phyloP scores from a whole-genome alignment of 2,888 invertebrate genomes.

The Lycocerus yunnanus region DNA sequence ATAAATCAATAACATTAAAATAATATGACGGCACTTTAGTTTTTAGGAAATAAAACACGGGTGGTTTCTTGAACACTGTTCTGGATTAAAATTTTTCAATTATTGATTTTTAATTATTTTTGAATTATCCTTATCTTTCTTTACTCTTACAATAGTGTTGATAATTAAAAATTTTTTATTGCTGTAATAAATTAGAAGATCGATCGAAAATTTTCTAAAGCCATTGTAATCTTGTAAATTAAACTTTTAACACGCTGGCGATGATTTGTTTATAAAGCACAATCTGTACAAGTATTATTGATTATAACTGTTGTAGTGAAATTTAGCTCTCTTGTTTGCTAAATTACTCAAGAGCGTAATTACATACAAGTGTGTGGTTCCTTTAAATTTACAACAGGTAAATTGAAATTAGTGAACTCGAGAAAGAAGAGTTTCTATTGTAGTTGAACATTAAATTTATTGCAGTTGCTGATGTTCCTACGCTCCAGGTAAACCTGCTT shows the following conservation, averaged over 20 bases:
- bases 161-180: neutral
- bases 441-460: neutral
- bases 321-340: neutral
- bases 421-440: neutral
- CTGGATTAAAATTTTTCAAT: neutral
- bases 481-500: neutral
- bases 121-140: neutral
- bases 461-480: neutral
- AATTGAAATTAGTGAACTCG: neutral
- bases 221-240: neutral
- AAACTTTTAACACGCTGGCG: neutral
- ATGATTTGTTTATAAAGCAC: neutral
- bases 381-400: neutral
- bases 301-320: neutral
- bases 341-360: neutral
- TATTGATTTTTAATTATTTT: neutral
- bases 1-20: neutral
- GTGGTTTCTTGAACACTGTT: neutral
- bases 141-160: neutral
- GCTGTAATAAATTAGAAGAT: neutral
- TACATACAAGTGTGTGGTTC: neutral
- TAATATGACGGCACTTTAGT: neutral
- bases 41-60: neutral
- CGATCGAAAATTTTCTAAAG: neutral
- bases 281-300: neutral